Evolutionary conservation across 1,140 invertebrate genomes (phyloP), one percentile per base, ranked within the genome.

Genomic region (Aphelinus certus): DNA sequence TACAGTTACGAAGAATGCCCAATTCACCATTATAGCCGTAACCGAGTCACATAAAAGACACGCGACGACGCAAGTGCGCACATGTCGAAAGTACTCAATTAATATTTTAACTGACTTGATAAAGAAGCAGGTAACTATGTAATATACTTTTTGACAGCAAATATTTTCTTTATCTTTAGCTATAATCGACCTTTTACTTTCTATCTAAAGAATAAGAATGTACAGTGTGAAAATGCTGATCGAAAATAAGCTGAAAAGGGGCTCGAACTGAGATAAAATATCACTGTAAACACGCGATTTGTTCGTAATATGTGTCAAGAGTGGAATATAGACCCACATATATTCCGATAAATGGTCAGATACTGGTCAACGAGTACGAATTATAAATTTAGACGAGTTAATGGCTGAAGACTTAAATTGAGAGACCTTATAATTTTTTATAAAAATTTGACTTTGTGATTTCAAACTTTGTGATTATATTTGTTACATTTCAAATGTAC

Each of bases 51-150:
- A 4, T 43, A 51, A 62, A 45, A 1, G 58, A 70, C 51, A 26
- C 56, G 68, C 75, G 57, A 55, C 68, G 70, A 75, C 60, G 51
- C 56, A 71, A 69, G 43, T 56, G 55, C 77, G 61, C 75, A 79
- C 71, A 63, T 76, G 72, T 79, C 78, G 80, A 80, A 82, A 81
- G 79, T 82, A 81, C 71, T 81, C 76, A 75, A 80, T 80, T 75
- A 75, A 56, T 69, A 47, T 68, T 45, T 58, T 58, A 70, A 63
- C 63, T 61, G n/a, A 72, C 72, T 63, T 58, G 45, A 68, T 76
- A 69, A 67, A 47, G 45, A 49, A 65, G 57, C 46, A 9, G 10
- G 26, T 73, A 61, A 43, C 46, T 42, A 71, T 46, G 47, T 49
- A 6, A 66, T 47, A 55, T 64, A 69, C 51, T 62, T 65, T 46